Percentiles rank a stretch among this genome's conserved stretches.
These are phyloP conservation scores for Bathynomus jamesi DNA, from an alignment of 1,140 invertebrate species.

Conservation along the genomic window DNA sequence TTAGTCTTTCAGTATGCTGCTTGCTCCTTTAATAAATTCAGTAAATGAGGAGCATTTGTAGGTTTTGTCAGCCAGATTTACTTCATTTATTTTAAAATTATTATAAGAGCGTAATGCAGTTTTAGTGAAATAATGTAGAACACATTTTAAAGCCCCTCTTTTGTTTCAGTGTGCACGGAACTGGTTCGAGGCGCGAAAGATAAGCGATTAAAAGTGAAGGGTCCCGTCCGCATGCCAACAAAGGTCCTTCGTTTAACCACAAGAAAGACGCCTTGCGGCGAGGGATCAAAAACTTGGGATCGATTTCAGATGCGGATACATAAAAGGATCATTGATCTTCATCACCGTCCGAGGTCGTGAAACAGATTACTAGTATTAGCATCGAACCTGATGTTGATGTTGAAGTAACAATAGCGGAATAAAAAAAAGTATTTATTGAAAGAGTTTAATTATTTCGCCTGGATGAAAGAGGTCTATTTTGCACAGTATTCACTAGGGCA, in stretches of 20 bases:
- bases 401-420: conserved; percentile 95
- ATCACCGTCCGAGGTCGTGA: conserved; percentile 95
- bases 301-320: conserved; percentile 88
- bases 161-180: conserved; percentile 84
- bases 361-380: conserved; percentile 97
- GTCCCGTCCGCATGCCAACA: conserved; percentile 93
- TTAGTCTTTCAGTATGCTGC: background rate
- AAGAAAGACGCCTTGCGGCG: conserved; percentile 98
- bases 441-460: too few relatives aligned
- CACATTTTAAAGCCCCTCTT: too few relatives aligned
- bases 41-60: background rate
- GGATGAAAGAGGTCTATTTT: too few relatives aligned
- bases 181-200: conserved; percentile 93
- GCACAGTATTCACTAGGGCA: too few relatives aligned
- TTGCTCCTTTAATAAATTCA: conserved; percentile 8
- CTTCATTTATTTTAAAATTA: too few relatives aligned
- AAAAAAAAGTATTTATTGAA: too few relatives aligned
- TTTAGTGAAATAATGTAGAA: too few relatives aligned
- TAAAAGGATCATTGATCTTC: conserved; percentile 96
- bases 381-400: conserved; percentile 99
- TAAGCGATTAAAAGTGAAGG: conserved; percentile 91
- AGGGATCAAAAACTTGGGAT: conserved; percentile 99
- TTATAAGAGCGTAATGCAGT: too few relatives aligned
- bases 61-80: too few relatives aligned
- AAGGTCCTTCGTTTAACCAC: conserved; percentile 94